A percentile compares a stretch with the other conserved stretches of the same genome.
These are phyloP conservation scores for Cephus nigrinus DNA, from an alignment of 2,888 invertebrate species.

Conservation along the genomic window DNA sequence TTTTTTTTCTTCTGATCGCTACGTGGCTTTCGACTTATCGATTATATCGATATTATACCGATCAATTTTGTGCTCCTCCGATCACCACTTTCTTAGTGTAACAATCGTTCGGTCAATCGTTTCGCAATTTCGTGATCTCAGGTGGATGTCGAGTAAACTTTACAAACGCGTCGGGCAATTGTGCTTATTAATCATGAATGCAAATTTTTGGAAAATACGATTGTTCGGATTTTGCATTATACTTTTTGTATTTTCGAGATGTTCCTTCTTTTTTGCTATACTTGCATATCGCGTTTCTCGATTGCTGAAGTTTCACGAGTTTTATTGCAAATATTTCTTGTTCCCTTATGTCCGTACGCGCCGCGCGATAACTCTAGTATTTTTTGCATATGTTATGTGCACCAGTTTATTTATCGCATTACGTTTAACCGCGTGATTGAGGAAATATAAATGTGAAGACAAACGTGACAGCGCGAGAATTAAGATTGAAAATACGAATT, in stretches of 20 bases:
- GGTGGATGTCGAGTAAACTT: background rate
- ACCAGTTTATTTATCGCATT: background rate
- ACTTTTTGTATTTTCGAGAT: no score
- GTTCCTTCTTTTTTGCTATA: no score
- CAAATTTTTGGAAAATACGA: background rate
- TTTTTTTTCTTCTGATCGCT: background rate
- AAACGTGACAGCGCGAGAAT: background rate
- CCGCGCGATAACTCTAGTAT: background rate
- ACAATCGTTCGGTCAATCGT: background rate
- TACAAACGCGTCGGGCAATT: background rate
- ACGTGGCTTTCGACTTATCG: background rate
- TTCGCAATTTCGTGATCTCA: background rate
- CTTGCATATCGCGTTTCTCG: no score
- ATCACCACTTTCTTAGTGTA: background rate
- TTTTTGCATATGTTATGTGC: background rate
- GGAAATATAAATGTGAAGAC: background rate
- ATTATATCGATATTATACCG: background rate
- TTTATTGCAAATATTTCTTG: no score
- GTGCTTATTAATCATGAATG: background rate
- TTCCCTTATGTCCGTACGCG: no score
- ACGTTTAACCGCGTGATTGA: background rate
- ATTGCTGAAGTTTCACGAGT: no score
- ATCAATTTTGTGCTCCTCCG: background rate
- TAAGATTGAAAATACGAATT: background rate
- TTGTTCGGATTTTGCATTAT: no score